Evolutionary conservation across 37 sponge, comb jelly and placozoan genomes (phyloP), one percentile per base, ranked within the genome.

Genomic region (Haliclona indistincta): DNA sequence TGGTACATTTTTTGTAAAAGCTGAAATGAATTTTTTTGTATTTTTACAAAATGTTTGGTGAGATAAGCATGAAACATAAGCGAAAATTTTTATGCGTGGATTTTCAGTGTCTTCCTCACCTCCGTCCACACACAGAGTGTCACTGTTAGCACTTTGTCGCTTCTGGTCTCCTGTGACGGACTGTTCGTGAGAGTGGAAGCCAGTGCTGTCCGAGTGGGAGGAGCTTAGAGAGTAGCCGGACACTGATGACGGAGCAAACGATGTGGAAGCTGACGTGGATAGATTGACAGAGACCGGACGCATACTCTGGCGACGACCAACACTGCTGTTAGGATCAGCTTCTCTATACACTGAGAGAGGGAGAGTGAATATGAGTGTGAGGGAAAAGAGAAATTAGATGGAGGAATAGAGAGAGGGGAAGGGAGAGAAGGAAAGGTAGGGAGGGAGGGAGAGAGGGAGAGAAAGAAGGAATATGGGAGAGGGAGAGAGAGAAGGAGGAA

Each of bases 321-420:
- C n/a, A n/a, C n/a, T n/a, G n/a, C n/a, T n/a, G n/a, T n/a, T n/a
- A n/a, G n/a, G n/a, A n/a, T 29, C 61, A 2, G 30, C 38, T 1
- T 77, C 77, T 51, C 40, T 56, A 77, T 77, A 77, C 67, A 77
- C 77, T 77, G 77, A 34, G 41, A 28, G 55, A n/a, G 72, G 7
- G 3, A 4, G 37, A 51, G 72, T 1, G 37, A 47, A 41, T n/a
- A 19, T 23, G 22, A 1, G 45, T 26, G 23, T 3, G 23, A 47
- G 45, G 45, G 45, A n/a, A n/a, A n/a, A n/a, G n/a, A n/a, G n/a
- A n/a, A n/a, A n/a, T n/a, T n/a, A n/a, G n/a, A n/a, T n/a, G 68
- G 45, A 33, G 68, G 45, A 47, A 33, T 43, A 47, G 68, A 38
- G 68, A 13, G 68, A 40, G 45, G 68, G 68, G 43, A 11, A 33